Conservation (phyloP, 2,888 invertebrate genomes). For the Idaea dimidiata region DNA sequence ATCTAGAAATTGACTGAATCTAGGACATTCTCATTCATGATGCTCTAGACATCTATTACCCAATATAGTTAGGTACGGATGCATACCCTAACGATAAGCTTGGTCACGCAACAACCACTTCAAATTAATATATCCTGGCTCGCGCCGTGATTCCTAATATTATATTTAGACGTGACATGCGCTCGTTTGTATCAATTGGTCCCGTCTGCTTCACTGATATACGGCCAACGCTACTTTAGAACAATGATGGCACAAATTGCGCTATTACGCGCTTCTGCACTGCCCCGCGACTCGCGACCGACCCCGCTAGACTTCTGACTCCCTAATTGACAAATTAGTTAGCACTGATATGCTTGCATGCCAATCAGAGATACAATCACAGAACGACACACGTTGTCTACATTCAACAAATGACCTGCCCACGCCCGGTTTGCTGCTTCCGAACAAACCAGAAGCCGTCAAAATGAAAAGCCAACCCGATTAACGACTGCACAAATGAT, state of each 20-base stretch:
- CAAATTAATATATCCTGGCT: slow-evolving; percentile 81
- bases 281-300: slow-evolving; percentile 62
- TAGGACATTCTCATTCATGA: slow-evolving; percentile 14
- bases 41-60: slow-evolving; percentile 13
- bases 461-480: slow-evolving; percentile 45
- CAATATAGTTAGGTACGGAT: slow-evolving; percentile 35
- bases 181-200: slow-evolving; percentile 81
- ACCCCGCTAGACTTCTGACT: slow-evolving; percentile 56
- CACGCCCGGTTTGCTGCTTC: slow-evolving; percentile 33
- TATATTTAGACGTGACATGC: slow-evolving; percentile 81
- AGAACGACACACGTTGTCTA: slow-evolving; percentile 33
- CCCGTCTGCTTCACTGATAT: slow-evolving; percentile 77
- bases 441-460: slow-evolving; percentile 45
- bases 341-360: slow-evolving; percentile 62
- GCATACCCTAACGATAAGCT: slow-evolving; percentile 52
- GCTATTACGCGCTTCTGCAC: slow-evolving; percentile 68
- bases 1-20: slow-evolving; percentile 10
- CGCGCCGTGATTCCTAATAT: slow-evolving; percentile 81
- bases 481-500: slow-evolving; percentile 61
- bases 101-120: slow-evolving; percentile 68
- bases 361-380: slow-evolving; percentile 51
- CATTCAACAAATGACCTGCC: slow-evolving; percentile 37
- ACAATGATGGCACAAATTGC: slow-evolving; percentile 79
- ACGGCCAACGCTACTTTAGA: slow-evolving; percentile 79
- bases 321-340: slow-evolving; percentile 62